phyloP scores from a whole-genome alignment of 2,888 invertebrate species.

The Orthonychiurus folsomi region DNA sequence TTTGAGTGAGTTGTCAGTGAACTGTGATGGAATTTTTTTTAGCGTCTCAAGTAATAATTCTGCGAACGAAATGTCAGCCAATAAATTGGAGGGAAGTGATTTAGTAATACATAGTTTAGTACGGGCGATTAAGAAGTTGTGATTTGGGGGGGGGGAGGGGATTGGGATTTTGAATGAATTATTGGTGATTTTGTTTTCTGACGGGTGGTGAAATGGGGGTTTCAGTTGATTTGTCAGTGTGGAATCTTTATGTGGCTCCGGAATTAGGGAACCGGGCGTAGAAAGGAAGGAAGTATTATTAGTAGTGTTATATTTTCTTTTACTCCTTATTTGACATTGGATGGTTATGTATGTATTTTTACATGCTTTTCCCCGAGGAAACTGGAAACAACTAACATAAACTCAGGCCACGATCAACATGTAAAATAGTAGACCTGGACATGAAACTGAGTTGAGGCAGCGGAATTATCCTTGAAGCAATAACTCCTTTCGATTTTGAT shows the following conservation, averaged over 20 bases:
- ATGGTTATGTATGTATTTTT: no score
- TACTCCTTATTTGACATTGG: no score
- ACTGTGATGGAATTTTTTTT: slow-evolving; percentile 4
- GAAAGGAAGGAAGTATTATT: no score
- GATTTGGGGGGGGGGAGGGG: no score
- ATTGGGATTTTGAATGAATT: not conserved
- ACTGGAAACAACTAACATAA: no score
- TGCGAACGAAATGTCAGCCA: slow-evolving; percentile 34
- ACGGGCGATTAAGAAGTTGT: not conserved
- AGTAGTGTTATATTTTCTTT: no score
- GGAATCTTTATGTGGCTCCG: no score
- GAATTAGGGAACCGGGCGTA: no score
- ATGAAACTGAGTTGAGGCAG: not conserved
- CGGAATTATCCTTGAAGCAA: not conserved
- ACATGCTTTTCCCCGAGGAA: no score
- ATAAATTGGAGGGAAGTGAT: not conserved
- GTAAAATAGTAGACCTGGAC: not conserved
- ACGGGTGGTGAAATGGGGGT: not conserved
- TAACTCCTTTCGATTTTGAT: not conserved
- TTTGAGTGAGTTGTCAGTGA: no score
- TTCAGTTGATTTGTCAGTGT: not conserved
- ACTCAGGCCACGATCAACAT: no score
- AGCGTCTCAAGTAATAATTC: slow-evolving; percentile 35
- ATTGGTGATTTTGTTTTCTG: not conserved
- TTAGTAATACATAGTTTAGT: not conserved